Evolutionary conservation across 2,888 invertebrate genomes (phyloP), one percentile per base, ranked within the genome.

Genomic region (Anoncus sp.): DNA sequence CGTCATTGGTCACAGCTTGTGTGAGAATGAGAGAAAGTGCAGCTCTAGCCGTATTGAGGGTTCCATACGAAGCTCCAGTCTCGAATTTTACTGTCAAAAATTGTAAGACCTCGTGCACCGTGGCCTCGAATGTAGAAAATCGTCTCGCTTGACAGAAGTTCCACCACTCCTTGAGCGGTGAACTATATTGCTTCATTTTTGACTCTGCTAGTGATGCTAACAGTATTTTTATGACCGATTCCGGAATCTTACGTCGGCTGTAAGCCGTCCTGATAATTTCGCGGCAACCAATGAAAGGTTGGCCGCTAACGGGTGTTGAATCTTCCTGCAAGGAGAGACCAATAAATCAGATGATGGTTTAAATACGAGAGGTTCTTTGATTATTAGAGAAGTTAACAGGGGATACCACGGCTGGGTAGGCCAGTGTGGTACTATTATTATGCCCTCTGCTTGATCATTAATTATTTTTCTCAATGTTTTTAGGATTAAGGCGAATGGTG

Each of bases 331-430:
- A 79, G 81, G 76, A 27, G 84, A 84, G 18, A 81, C 47, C 24
- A 86, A 77, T 65, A 86, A 82, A 38, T 84, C 65, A 55, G 31
- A 12, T 16, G 67, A 43, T 16, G 85, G 83, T 16, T 51, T 16
- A 51, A 84, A 75, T 9, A 47, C 9, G 24, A 79, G 22, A 2
- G 60, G 47, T 7, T 66, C 24, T 55, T 31, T 43, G 9, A 72
- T 60, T 1, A 45, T n/a, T 22, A 83, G 10, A 12, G 45, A 43
- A 40, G 16, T 51, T 10, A 79, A 82, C 31, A 82, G 18, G 2
- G 87, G 86, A 59, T 77, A 88, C 88, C 86, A 88, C 0, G 85
- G 83, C 70, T 87, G 87, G 1, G 78, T 72, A 43, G 81, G 78
- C 86, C 83, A 88, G 10, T 73, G 40, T 12, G 85, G 87, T 10